Evolutionary conservation across 2,888 invertebrate genomes (phyloP), one percentile per base, ranked within the genome.

Genomic region (Cheilosia variabilis): DNA sequence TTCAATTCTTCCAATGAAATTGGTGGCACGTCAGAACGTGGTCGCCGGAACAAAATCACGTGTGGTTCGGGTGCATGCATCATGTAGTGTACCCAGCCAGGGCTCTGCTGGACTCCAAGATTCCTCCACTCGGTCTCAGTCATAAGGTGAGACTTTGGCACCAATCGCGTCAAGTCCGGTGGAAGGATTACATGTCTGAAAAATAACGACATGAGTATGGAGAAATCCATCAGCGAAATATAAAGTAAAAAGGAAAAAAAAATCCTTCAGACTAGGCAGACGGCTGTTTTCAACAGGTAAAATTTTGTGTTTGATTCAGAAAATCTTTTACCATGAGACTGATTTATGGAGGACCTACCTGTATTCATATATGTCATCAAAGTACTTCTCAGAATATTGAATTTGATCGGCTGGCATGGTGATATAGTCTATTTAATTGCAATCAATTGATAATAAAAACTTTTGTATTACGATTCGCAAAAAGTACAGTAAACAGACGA

Each of bases 61-160:
- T 98, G 97, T 0, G 97, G 98, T 90, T 98, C 98, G 50, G 98
- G 98, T 22, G 95, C 95, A 91, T 98, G 98, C 88, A 97, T 95
- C 97, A 92, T 92, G 55, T 92, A 92, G 79, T 92, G 92, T 1
- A 92, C 89, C 96, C 96, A 97, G 62, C 96, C 96, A 0, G 97
- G 97, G 90, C 97, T 97, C 91, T 98, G 98, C 91, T 98, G 98
- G 0, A 98, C 97, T 0, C 98, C 98, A 1, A 98, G 94, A 92
- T 97, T 97, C 81, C 98, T 94, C 98, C 98, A 98, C 92, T 98
- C 98, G 0, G 96, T 95, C 93, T 98, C 98, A 0, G 97, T 96
- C 97, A 98, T 97, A 60, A 98, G 93, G 90, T 98, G 98, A 0
- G 96, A 95, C 90, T 97, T 96, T 0, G 98, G 98, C 0, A 98